Base-by-base conservation (phyloP, 2,113 vertebrate genomes). In the Anoura caudifer region DNA sequence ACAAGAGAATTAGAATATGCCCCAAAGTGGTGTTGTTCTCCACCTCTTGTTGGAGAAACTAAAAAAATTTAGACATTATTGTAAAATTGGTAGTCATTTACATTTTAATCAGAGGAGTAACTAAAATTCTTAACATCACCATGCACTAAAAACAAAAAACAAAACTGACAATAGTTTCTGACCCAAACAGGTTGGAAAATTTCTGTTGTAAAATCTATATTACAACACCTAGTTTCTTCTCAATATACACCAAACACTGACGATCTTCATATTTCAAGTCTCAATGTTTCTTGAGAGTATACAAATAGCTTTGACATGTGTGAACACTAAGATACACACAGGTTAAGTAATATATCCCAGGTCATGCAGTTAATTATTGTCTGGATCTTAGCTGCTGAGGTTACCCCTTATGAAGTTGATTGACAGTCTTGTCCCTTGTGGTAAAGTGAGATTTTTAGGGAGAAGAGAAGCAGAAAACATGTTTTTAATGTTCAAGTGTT, bases 1-100 rank as follows among this genome's bases (percentile, higher is more conserved):
- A 96, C 83, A 95, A 83, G 79, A 87, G 94, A 77, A 80, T 93
- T 77, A 86, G 95, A 89, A 90, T n/a, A 80, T 33, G 6, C 20
- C 61, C 69, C 87, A 80, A 80, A 65, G 69, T 76, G 33, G 11
- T 47, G 4, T 20, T 50, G 43, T 67, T 65, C 36, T 91, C 63
- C 24, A 65, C 26, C 24, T 9, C 72, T 63, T 88, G 5, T 67
- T 76, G 24, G n/a, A 61, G 20, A 50, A n/a, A 33, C 83, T 73
- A 24, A 22, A 91, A 69, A 70, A 50, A 91, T 24, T 31, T 50
- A 16, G 63, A 43, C 2, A 33, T 61, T 72, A 45, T 11, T 16
- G 3, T 26, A 11, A 92, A 96, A 45, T 50, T 77, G 22, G 76
- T 22, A 80, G 41, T 43, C 75, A 24, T 47, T 97, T 77, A 43